Evolutionary conservation across 2,797 vertebrate genomes (phyloP), one percentile per base, ranked within the genome.

Genomic region (Cyprinodon diabolis): DNA sequence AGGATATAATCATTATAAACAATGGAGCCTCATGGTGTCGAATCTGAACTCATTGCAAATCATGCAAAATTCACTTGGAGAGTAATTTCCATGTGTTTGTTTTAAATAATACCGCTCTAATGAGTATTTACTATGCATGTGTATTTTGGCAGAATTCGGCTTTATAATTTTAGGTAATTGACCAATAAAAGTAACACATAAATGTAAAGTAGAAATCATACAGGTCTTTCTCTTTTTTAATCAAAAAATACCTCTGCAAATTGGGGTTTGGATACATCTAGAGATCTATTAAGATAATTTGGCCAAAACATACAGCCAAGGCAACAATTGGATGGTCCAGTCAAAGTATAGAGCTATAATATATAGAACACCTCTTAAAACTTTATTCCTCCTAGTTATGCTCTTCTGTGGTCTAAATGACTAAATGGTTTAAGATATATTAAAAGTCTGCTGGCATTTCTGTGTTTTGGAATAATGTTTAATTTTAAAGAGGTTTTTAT

Each of bases 401-500:
- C 15, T 35, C 30, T 19, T 10, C 35, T 21, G 19, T 40, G 30
- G 35, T 40, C 17, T 48, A 48, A 48, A 48, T 14, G 1, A 48
- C 47, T 48, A 48, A 48, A 48, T 2, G 14, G 47, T 48, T 48
- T 3, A 48, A 48, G 47, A 11, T 48, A 13, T 12, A 48, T 13
- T 48, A 48, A 48, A 48, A 4, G 14, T 48, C 14, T 48, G 47
- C 47, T 48, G 4, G 12, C 4, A 51, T 51, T 1, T 15, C 49
- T 51, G 49, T 54, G 73, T 54, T 21, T 10, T 21, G 25, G 57
- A 66, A 78, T 52, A 68, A 68, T 62, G 55, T 81, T 25, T 17
- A 78, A 25, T 79, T 66, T 45, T 69, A 47, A 35, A 57, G 70
- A 68, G 77, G 60, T 78, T 40, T 63, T 79, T 43, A 66, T 82